phyloP scores from a whole-genome alignment of 1,140 invertebrate species.

The Mylabris phalerata region DNA sequence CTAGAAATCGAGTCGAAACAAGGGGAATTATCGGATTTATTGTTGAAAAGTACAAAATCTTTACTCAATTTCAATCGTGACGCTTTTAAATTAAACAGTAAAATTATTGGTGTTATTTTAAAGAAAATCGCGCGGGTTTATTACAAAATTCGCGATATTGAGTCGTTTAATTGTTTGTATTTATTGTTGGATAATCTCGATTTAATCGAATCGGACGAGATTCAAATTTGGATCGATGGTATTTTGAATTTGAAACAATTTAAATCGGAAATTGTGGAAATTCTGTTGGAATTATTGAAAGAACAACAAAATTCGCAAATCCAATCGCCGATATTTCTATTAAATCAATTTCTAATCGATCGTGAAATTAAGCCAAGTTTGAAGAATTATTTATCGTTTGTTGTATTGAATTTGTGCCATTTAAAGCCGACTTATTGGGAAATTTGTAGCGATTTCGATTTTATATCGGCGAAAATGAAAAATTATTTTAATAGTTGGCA shows the following conservation, averaged over 20 bases:
- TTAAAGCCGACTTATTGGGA: conserved; percentile 20
- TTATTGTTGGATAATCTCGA: too few relatives aligned
- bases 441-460: conserved; percentile 9
- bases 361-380: neutral
- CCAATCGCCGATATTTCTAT: neutral
- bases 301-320: conserved; percentile 3
- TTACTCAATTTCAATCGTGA: conserved; percentile 52
- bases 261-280: conserved; percentile 41
- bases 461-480: conserved; percentile 10
- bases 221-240: conserved; percentile 59
- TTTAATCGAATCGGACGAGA: conserved; percentile 40
- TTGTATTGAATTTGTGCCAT: conserved; percentile 33
- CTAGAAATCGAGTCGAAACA: too few relatives aligned
- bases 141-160: conserved; percentile 43
- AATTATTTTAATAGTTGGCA: conserved; percentile 18
- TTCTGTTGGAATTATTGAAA: conserved; percentile 36
- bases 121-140: conserved; percentile 52
- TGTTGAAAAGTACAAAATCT: conserved; percentile 45
- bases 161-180: neutral
- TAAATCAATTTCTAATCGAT: too few relatives aligned
- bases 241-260: conserved; percentile 35
- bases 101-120: conserved; percentile 52
- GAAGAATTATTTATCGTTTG: conserved; percentile 29
- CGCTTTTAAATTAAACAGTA: conserved; percentile 48
- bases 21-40: too few relatives aligned